Base-by-base conservation (phyloP, 2,888 invertebrate species). In the Brachylomia viminalis region DNA sequence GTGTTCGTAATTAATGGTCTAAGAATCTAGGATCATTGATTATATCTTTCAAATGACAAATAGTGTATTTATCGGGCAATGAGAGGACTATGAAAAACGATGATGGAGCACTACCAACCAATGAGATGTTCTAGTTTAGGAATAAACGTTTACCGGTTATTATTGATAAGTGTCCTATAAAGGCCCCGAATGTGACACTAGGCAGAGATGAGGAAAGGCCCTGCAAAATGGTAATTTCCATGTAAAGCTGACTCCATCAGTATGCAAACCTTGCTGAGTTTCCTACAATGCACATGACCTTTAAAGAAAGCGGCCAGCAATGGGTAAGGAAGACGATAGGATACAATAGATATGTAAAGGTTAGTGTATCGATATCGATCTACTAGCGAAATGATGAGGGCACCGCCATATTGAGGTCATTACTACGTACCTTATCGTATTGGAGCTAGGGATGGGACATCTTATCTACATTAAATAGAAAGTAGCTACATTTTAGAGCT, bases 321-420 rank as follows among this genome's bases (percentile, higher is more conserved):
- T 64, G 68, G 62, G n/a, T 30, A 33, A 66, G 61, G 49, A 64
- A 77, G 73, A 71, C 67, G 72, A 83, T 72, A 82, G 72, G 61
- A 79, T 61, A 72, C 59, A 65, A 79, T 87, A 83, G 87, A 89
- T 88, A 86, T 88, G 86, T 89, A 90, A 91, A 92, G 92, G 91
- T 91, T 91, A 90, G 84, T 87, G 77, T 77, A 86, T 79, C 80
- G 82, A 87, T 91, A 92, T 91, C 89, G 89, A 92, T 92, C 93
- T 88, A 83, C 85, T 84, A 85, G 92, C 88, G 82, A 92, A 92
- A 93, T 87, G 92, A 91, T 90, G 91, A 90, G 90, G 80, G 87
- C 88, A 86, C 82, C 72, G 83, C 80, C 78, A 81, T 89, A 91
- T 92, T 88, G 91, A 91, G 92, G 93, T 91, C 90, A 92, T 91